Conservation (phyloP, 2,113 vertebrate species). For the Podilymbus podiceps region DNA sequence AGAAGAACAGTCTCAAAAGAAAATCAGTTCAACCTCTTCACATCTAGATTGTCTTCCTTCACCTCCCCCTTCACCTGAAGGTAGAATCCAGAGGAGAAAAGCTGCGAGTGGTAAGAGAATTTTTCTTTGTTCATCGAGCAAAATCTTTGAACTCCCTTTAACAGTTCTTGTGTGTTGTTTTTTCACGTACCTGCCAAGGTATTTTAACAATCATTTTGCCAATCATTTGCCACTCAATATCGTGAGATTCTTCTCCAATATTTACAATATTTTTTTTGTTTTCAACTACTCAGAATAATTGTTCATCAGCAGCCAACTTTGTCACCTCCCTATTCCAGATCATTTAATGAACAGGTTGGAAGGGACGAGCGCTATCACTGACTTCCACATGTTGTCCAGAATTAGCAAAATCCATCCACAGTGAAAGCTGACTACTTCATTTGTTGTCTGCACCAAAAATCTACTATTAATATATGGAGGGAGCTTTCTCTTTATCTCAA, state of each 20-base stretch:
- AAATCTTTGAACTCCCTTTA: not conserved
- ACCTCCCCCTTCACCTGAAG: constrained; percentile 86
- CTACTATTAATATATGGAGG: not conserved
- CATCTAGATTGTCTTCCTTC: constrained; percentile 90
- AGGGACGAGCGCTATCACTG: not conserved
- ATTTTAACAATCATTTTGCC: not conserved
- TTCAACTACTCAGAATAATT: not conserved
- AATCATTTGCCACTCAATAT: not conserved
- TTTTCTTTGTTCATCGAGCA: not conserved
- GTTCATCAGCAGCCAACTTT: not conserved
- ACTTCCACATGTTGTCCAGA: not conserved
- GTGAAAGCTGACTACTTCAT: not conserved
- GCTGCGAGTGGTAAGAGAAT: constrained; percentile 80
- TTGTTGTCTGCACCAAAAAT: not conserved
- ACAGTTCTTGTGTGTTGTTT: not conserved
- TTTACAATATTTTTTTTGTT: not conserved
- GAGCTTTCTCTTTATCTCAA: not conserved
- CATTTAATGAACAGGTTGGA: not conserved
- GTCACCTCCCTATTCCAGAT: not conserved
- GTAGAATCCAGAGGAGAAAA: constrained; percentile 80
- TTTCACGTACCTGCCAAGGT: not conserved
- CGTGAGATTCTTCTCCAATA: not conserved
- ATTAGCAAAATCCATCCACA: not conserved
- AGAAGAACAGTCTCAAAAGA: constrained; percentile 76
- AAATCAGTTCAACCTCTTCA: constrained; percentile 90